phyloP scores from a whole-genome alignment of 2,888 invertebrate genomes.

The Laothoe populi region DNA sequence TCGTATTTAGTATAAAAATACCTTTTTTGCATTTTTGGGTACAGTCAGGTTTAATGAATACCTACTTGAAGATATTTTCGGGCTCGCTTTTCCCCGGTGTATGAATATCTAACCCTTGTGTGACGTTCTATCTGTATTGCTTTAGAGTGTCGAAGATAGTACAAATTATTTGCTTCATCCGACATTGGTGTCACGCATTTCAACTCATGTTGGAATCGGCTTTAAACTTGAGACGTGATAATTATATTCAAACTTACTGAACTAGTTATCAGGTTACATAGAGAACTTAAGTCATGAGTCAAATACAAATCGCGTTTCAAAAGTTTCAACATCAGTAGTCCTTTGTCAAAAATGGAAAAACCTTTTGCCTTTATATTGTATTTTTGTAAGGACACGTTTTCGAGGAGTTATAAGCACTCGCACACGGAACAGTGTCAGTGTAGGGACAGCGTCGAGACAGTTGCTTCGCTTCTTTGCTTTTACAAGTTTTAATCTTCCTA shows the following conservation, averaged over 20 bases:
- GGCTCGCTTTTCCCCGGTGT: background rate
- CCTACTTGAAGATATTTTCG: too few relatives aligned
- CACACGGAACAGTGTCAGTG: constrained; percentile 12
- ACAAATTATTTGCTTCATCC: constrained; percentile 12
- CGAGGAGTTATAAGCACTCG: constrained; percentile 15
- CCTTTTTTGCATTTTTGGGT: too few relatives aligned
- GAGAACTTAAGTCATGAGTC: too few relatives aligned
- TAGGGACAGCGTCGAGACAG: constrained; percentile 43
- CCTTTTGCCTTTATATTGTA: constrained; percentile 2
- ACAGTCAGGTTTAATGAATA: too few relatives aligned
- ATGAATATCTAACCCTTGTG: background rate
- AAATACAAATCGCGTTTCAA: background rate
- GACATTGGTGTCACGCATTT: constrained; percentile 17
- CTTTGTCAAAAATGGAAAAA: constrained; percentile 5
- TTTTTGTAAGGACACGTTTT: constrained; percentile 23
- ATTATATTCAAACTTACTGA: constrained; percentile 8
- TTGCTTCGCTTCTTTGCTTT: constrained; percentile 70
- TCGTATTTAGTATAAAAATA: too few relatives aligned
- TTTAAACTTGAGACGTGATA: constrained; percentile 19
- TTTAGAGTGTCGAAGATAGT: background rate
- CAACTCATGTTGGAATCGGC: background rate
- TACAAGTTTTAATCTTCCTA: constrained; percentile 81
- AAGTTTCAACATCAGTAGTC: background rate
- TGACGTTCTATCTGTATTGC: background rate
- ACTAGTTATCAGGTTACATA: too few relatives aligned